Base-by-base conservation (phyloP, 2,888 invertebrate genomes). In the Xestia ashworthii region DNA sequence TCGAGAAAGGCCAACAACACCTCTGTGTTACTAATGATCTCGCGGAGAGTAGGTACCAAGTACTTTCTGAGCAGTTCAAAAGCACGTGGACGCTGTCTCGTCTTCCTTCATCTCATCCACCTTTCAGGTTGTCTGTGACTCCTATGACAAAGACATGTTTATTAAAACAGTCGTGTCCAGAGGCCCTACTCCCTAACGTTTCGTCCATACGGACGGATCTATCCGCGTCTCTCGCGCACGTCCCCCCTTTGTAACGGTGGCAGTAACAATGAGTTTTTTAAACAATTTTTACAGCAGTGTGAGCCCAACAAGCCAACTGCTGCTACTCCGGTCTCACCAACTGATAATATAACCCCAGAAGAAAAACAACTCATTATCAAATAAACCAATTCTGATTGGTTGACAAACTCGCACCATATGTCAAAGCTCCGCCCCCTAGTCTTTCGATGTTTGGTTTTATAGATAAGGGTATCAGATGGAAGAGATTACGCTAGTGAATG, bases 361-460 rank as follows among this genome's bases (percentile, higher is more conserved):
- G 44, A n/a, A 58, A 71, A 50, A 50, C 41, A 32, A 50, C 16
- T 16, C 16, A 5, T 38, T 46, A 38, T 38, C 19, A n/a, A 71
- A 19, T n/a, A n/a, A 38, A 25, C 48, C 3, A 5, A 32, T 5
- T 74, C 44, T 53, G 22, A 77, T 77, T 77, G 77, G 58, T 50
- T 16, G 12, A n/a, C 14, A 46, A 69, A 48, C 1, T 77, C 53
- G 46, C 16, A 55, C 68, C 62, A 77, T 68, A 53, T 50, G 14
- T n/a, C 0, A 16, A 76, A 67, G n/a, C 50, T 19, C 44, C 77
- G n/a, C 76, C 76, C 50, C 1, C 16, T n/a, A 11, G 62, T 78
- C 77, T 48, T 78, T 44, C 77, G 69, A 78, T 78, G 53, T 25
- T 46, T 55, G 9, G 55, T 11, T 65, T 55, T 41, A 0, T 9